Evolutionary conservation across 1,140 invertebrate genomes (phyloP), one percentile per base, ranked within the genome.

Genomic region (Ridgeia piscesae): DNA sequence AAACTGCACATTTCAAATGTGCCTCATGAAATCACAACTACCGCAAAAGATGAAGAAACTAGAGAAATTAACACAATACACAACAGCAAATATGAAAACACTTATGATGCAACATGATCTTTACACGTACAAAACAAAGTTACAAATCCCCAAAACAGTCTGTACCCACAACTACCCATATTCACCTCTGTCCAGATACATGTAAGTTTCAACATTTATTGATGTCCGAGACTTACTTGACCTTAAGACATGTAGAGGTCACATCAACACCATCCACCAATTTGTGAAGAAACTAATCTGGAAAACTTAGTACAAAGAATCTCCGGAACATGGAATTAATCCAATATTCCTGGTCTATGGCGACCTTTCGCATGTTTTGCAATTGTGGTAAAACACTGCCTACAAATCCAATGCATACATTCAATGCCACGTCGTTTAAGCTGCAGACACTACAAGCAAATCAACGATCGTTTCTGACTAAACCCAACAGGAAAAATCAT

Each of bases 11-110:
- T 77, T 77, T 77, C 58, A 77, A 77, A 0, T 77, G 58, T 77
- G 58, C 17, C 58, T 27, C 58, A 77, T 77, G 58, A 77, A 21
- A 77, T 21, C 27, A 77, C 58, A 14, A 31, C 58, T 42, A 42
- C 42, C 11, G 42, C 42, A 42, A 77, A 77, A 77, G 58, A 77
- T 77, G 58, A 77, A 77, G 58, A 77, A 27, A 27, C 58, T 77
- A 77, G 11, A 77, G 58, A 77, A 77, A 77, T 77, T 0, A 77
- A 77, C 58, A 77, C 58, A 77, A 77, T 77, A 77, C 58, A 77
- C 58, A 77, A 77, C 58, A 77, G 58, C 58, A 77, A 77, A 77
- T 77, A 77, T 77, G 58, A 77, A 77, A 77, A 77, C 58, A 77
- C 58, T 77, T 77, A 14, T 21, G 27, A 77, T 31, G 58, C 0